phyloP scores from a whole-genome alignment of 2,888 invertebrate genomes.

The Gastracanthus pulcherrimus region DNA sequence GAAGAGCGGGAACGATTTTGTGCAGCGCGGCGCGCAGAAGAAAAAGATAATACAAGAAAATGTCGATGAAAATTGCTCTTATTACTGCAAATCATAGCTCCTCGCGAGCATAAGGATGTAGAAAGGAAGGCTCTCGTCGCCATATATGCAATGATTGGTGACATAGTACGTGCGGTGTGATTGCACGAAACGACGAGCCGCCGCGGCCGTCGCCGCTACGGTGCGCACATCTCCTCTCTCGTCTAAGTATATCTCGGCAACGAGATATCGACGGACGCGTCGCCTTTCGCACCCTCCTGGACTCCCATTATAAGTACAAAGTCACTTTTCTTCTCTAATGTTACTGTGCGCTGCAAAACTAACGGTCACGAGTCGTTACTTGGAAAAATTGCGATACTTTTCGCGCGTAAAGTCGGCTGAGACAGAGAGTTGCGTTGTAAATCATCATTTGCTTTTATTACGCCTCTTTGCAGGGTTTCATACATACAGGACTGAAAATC shows the following conservation, averaged over 20 bases:
- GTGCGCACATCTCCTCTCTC: not conserved
- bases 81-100: constrained; percentile 45
- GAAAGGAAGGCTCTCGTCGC: constrained; percentile 3
- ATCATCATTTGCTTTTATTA: constrained; percentile 9
- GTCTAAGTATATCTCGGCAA: not conserved
- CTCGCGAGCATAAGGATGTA: not conserved
- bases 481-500: not conserved
- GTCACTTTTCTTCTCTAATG: not conserved
- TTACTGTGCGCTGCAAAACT: too few relatives aligned
- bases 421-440: not conserved
- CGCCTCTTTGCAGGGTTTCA: not conserved
- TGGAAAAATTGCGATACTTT: constrained; percentile 6
- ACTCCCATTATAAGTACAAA: not conserved
- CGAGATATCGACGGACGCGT: not conserved
- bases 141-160: constrained; percentile 47
- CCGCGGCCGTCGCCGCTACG: not conserved
- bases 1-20: too few relatives aligned
- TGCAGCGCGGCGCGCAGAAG: not conserved
- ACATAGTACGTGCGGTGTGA: constrained; percentile 35
- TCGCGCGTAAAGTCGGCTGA: not conserved
- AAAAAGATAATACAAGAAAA: constrained; percentile 46
- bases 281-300: constrained; percentile 7
- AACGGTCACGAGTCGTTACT: not conserved
- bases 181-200: constrained; percentile 40
- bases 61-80: constrained; percentile 51